A percentile compares a stretch with the other conserved stretches of the same genome.
These are phyloP conservation scores for Rugalucina vietnamica DNA, from an alignment of 2,888 invertebrate genomes.

Conservation along the genomic window DNA sequence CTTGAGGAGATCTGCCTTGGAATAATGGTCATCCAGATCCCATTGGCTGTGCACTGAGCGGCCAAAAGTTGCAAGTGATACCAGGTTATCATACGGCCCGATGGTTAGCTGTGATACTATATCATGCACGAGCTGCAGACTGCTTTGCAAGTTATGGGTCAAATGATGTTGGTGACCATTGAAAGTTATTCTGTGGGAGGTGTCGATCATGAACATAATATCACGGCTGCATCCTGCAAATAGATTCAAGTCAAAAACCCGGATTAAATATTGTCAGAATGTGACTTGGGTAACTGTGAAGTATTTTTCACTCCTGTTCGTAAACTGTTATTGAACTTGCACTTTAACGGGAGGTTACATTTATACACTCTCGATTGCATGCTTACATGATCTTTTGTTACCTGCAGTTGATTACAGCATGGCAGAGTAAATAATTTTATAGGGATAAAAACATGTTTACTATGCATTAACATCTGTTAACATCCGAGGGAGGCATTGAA, in stretches of 20 bases:
- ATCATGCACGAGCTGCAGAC: constrained; percentile 7
- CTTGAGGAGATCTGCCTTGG: neutral
- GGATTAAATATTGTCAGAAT: neutral
- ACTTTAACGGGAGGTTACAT: neutral
- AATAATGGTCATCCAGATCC: constrained; percentile 1
- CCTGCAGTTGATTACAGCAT: neutral
- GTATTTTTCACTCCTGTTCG: too few species aligned
- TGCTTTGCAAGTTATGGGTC: neutral
- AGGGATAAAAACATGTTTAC: too few species aligned
- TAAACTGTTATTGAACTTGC: neutral
- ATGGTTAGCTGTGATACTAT: constrained; percentile 11
- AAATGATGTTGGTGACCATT: neutral
- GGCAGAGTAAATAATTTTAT: neutral
- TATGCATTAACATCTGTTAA: too few species aligned
- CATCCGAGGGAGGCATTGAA: too few species aligned
- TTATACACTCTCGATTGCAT: neutral
- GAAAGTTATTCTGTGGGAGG: neutral
- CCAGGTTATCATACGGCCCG: constrained; percentile 10
- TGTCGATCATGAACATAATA: constrained; percentile 17
- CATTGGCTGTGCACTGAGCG: neutral
- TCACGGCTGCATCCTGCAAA: constrained; percentile 15
- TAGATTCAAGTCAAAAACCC: neutral
- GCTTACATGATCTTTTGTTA: neutral
- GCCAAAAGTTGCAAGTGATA: constrained; percentile 13
- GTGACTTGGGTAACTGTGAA: too few species aligned